Evolutionary conservation across 2,888 invertebrate genomes (phyloP), one percentile per base, ranked within the genome.

Genomic region (Prosapia bicincta): DNA sequence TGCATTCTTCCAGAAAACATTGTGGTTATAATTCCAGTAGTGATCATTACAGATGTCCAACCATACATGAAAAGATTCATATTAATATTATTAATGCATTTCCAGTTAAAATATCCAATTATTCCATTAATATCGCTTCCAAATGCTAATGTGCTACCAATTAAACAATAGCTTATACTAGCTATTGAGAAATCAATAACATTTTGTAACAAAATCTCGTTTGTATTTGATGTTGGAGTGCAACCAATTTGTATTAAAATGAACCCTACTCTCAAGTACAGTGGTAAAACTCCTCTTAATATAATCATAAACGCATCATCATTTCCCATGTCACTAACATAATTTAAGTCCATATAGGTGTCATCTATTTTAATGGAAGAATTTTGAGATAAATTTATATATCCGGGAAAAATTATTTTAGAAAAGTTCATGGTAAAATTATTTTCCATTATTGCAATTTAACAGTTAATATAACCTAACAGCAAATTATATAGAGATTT

Each of bases 261-360:
- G 6, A 54, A 54, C 10, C 20, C 20, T 3, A 13, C 7, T 54
- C 38, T 38, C 2, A 38, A 15, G 15, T 81, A 69, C 69, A 15
- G 24, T 30, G 67, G 38, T 20, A 68, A 3, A n/a, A 30, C 70
- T 67, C 9, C 26, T 20, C 15, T 54, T 32, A 68, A 25, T 66
- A 24, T 38, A 25, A 10, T 65, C 24, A 20, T 69, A 24, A 26
- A 72, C 1, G 23, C n/a, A 26, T 25, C 65, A n/a, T 26, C 43
- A 28, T 10, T 66, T 25, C 1, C 3, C n/a, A 9, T 67, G 20
- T 20, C 54, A 54, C 1, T 54, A 20, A 38, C 9, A 38, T 38
- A 2, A 2, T 2, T 38, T 13, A 38, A 15, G 3, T 13, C 38
- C 15, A 30, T 30, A n/a, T n/a, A n/a, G n/a, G n/a, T n/a, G 3